A percentile compares a stretch with the other conserved stretches of the same genome.
These are phyloP conservation scores for Pantherophis alleghaniensis DNA, from an alignment of 2,797 vertebrate species.

Conservation along the genomic window DNA sequence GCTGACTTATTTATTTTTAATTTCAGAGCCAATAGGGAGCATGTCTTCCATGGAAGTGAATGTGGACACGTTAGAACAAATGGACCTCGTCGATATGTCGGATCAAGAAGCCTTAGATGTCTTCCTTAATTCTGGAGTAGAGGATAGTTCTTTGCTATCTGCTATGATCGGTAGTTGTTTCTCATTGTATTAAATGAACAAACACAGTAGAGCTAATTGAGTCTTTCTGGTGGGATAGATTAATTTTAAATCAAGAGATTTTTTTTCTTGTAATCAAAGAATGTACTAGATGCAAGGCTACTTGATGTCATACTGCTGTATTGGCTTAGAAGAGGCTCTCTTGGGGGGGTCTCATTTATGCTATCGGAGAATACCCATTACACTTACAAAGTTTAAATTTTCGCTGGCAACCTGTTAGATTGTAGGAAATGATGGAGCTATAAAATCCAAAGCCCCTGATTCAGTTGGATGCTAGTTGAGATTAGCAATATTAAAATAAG, in stretches of 20 bases:
- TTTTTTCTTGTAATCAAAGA: neutral
- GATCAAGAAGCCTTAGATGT: slow-evolving; percentile 98
- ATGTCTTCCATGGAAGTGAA: slow-evolving; percentile 89
- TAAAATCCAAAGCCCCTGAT: neutral
- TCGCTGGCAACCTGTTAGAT: neutral
- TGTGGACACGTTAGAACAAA: slow-evolving; percentile 88
- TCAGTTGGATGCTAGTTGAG: neutral
- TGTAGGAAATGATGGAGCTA: neutral
- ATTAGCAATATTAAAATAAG: neutral
- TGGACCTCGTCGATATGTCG: slow-evolving; percentile 87
- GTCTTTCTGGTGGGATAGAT: neutral
- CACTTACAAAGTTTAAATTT: neutral
- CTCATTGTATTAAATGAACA: neutral
- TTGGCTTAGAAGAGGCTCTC: neutral
- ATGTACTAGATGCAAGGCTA: neutral
- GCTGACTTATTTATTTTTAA: slow-evolving; percentile 5
- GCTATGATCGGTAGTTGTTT: slow-evolving; percentile 78
- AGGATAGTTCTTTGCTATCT: slow-evolving; percentile 81
- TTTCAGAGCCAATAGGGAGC: slow-evolving; percentile 83
- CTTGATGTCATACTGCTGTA: neutral
- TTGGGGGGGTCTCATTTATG: neutral
- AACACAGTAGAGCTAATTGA: neutral
- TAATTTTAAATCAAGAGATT: neutral
- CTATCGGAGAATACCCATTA: neutral
- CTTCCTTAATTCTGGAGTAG: slow-evolving; percentile 86